phyloP scores from a whole-genome alignment of 2,888 invertebrate genomes.

The Zhengitettix transpicula region DNA sequence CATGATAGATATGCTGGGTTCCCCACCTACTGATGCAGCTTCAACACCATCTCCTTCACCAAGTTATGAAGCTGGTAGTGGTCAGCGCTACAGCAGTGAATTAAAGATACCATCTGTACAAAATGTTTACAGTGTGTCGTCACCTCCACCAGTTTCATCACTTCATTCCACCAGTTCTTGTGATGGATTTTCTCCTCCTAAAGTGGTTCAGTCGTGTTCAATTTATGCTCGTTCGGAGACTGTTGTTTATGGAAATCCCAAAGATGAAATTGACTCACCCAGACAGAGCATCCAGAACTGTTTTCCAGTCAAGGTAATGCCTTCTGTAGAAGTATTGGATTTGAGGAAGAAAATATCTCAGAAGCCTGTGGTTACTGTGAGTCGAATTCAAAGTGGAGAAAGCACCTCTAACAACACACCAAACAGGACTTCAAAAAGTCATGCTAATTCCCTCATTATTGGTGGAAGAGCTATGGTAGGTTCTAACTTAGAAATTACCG shows the following conservation, averaged over 20 bases:
- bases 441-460: conserved; percentile 13
- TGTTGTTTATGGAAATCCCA: conserved; percentile 57
- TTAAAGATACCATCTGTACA: conserved; percentile 8
- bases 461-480: conserved; percentile 33
- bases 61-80: not conserved
- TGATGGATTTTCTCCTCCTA: conserved; percentile 13
- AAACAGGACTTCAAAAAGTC: conserved; percentile 6
- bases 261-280: conserved; percentile 43
- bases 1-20: conserved; percentile 26
- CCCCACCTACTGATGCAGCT: conserved; percentile 13
- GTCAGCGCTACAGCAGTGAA: not conserved
- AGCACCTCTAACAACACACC: conserved; percentile 9
- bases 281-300: conserved; percentile 32
- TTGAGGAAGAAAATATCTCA: conserved; percentile 37
- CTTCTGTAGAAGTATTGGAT: conserved; percentile 35
- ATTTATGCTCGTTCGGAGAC: conserved; percentile 29
- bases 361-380: conserved; percentile 26
- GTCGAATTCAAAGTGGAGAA: conserved; percentile 31
- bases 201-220: conserved; percentile 39
- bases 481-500: conserved; percentile 53
- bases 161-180: not conserved
- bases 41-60: conserved; percentile 4
- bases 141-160: not conserved
- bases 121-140: conserved; percentile 4
- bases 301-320: conserved; percentile 21